A percentile compares a stretch with the other conserved stretches of the same genome.
Evolutionary conservation across 2,888 invertebrate genomes (phyloP).

Genomic region (Philereme transversata): DNA sequence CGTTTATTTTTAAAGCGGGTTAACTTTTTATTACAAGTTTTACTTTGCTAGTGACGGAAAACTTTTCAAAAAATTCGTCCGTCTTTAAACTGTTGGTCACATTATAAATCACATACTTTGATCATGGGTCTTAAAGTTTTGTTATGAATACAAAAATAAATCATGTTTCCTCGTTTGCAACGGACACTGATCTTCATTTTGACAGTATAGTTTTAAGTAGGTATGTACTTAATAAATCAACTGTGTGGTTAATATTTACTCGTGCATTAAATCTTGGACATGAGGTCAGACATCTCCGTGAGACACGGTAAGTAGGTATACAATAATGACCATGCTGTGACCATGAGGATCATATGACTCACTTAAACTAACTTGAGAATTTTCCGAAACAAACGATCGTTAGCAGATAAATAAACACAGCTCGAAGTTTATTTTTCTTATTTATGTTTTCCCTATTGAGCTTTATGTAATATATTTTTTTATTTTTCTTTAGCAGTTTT

Average conservation of each 20-base stretch:
- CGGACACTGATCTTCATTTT: neutral
- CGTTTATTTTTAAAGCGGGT: neutral
- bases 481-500: neutral
- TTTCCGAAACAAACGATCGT: constrained; percentile 25
- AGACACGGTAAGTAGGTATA: constrained; percentile 29
- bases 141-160: neutral
- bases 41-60: neutral
- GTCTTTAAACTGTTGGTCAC: neutral
- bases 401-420: neutral
- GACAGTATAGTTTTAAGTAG: neutral
- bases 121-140: neutral
- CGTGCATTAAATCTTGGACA: constrained; percentile 31
- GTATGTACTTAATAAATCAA: neutral
- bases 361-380: constrained; percentile 26
- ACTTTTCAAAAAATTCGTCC: neutral
- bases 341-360: constrained; percentile 31
- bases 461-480: neutral
- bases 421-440: constrained; percentile 3
- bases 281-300: constrained; percentile 36
- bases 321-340: constrained; percentile 30
- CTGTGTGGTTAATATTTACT: constrained; percentile 16
- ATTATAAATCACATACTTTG: neutral
- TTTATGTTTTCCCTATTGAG: constrained; percentile 2
- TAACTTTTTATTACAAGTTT: neutral
- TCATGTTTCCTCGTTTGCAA: neutral